These are phyloP conservation scores for Pyrocoelia pectoralis DNA, from an alignment of 2,888 invertebrate genomes.

Conservation along the genomic window DNA sequence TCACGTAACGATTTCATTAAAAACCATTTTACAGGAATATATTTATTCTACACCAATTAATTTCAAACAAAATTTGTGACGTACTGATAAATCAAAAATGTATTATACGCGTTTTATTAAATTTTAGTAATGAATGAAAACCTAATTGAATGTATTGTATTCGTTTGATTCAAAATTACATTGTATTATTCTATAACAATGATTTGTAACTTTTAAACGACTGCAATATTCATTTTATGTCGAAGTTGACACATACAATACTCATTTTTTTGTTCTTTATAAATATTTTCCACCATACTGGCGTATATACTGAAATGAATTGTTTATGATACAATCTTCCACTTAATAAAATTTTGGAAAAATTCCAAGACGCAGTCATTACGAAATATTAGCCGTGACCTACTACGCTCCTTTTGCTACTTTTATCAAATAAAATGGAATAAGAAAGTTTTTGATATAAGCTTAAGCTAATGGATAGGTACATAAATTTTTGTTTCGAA, in stretches of 20 bases:
- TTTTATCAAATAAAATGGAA: neutral
- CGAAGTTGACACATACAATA: neutral
- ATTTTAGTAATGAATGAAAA: constrained; percentile 9
- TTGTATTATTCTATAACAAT: neutral
- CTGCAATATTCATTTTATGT: neutral
- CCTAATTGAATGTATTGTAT: constrained; percentile 11
- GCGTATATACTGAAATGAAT: neutral
- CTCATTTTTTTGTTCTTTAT: neutral
- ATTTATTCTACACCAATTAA: neutral
- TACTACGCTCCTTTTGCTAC: neutral
- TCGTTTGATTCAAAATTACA: constrained; percentile 6
- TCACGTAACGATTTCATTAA: no score
- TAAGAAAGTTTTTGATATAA: neutral
- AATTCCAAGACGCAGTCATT: constrained; percentile 12
- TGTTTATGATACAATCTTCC: constrained; percentile 8
- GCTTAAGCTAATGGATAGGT: neutral
- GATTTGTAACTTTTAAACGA: neutral
- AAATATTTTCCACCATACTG: neutral
- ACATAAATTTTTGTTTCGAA: neutral
- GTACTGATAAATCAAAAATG: constrained; percentile 3
- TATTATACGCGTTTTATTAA: constrained; percentile 3
- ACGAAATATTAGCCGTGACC: constrained; percentile 6
- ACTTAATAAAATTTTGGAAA: constrained; percentile 11
- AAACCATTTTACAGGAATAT: no score
- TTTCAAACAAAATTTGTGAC: neutral